Conservation (phyloP, 2,888 invertebrate species). For the Brachynemurus nebulosus region DNA sequence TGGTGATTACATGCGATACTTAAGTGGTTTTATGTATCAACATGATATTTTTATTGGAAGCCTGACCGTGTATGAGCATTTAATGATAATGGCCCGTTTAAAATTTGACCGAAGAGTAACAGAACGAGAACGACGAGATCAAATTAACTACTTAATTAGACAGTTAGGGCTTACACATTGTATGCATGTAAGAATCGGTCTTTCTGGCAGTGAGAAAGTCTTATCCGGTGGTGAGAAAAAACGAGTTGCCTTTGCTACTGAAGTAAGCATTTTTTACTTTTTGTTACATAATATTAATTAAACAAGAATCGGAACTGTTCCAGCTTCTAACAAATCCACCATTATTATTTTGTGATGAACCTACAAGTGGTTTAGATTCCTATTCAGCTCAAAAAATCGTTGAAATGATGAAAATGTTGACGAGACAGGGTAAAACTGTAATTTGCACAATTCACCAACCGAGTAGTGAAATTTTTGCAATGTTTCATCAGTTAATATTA, state of each 20-base stretch:
- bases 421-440: slow-evolving; percentile 68
- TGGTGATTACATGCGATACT: slow-evolving; percentile 60
- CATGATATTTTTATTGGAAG: slow-evolving; percentile 79
- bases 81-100: slow-evolving; percentile 74
- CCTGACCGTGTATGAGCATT: slow-evolving; percentile 75
- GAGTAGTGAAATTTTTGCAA: slow-evolving; percentile 69
- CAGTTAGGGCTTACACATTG: slow-evolving; percentile 58
- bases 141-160: slow-evolving; percentile 55
- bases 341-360: slow-evolving; percentile 89
- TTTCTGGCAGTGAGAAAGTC: slow-evolving; percentile 57
- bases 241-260: slow-evolving; percentile 82
- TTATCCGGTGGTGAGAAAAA: slow-evolving; percentile 92
- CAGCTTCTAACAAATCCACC: slow-evolving; percentile 80
- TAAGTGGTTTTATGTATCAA: slow-evolving; percentile 85
- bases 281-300: not conserved
- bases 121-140: slow-evolving; percentile 41
- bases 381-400: slow-evolving; percentile 82
- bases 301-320: slow-evolving; percentile 11
- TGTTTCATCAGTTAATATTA: slow-evolving; percentile 66
- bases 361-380: slow-evolving; percentile 87
- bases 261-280: slow-evolving; percentile 44
- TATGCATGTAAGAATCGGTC: slow-evolving; percentile 65
- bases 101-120: slow-evolving; percentile 59
- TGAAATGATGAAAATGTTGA: slow-evolving; percentile 50
- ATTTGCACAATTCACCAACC: slow-evolving; percentile 93